Conservation (phyloP, 92 coral and sea anemone species). For the Zoanthus sansibaricus region DNA sequence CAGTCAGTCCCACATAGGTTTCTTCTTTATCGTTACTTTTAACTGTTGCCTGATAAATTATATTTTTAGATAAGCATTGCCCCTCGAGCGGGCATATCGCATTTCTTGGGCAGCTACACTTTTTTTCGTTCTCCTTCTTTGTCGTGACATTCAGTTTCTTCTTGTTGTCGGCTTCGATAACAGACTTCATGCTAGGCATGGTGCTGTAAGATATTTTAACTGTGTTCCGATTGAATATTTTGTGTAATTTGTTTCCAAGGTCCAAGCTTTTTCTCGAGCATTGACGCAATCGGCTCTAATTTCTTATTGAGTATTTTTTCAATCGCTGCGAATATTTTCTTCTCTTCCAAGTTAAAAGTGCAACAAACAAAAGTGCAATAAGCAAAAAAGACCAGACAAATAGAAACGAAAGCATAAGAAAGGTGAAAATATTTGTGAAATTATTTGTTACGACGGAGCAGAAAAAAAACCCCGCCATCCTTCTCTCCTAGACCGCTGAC, state of each 20-base stretch:
- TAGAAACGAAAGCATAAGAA: slow-evolving; percentile 4
- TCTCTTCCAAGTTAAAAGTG: slow-evolving; percentile 10
- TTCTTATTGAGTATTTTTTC: background rate
- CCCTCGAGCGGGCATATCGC: too few species aligned
- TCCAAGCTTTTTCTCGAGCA: background rate
- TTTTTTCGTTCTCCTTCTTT: too few species aligned
- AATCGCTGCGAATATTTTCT: slow-evolving; percentile 6
- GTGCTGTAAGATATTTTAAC: too few species aligned
- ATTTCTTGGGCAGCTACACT: too few species aligned
- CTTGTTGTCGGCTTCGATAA: too few species aligned
- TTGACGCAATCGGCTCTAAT: background rate
- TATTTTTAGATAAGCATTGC: too few species aligned
- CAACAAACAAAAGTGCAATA: slow-evolving; percentile 5
- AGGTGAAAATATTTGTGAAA: slow-evolving; percentile 3
- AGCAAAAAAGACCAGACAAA: slow-evolving; percentile 10
- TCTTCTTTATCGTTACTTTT: too few species aligned
- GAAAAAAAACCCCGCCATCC: background rate
- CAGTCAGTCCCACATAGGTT: too few species aligned
- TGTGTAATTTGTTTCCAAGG: background rate
- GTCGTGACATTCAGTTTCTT: too few species aligned
- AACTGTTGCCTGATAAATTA: too few species aligned
- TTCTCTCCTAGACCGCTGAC: slow-evolving; percentile 1
- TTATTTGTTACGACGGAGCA: slow-evolving; percentile 7
- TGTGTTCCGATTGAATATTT: too few species aligned
- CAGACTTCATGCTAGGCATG: too few species aligned